Base-by-base conservation (phyloP, 1,140 invertebrate genomes). In the Latrodectus geometricus region DNA sequence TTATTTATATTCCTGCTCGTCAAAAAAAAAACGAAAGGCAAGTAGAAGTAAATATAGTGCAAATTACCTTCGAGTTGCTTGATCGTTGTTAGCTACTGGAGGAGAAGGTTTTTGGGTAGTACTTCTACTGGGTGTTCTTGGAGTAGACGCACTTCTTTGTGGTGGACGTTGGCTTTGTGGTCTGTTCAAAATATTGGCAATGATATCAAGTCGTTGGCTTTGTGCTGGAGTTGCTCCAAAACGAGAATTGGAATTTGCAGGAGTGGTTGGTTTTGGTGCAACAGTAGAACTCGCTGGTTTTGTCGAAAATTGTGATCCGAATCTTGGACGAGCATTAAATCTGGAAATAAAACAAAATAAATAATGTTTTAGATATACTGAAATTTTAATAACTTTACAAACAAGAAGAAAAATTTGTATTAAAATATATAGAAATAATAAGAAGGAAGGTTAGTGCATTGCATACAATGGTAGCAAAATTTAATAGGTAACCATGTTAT, bases 131-230 rank as follows among this genome's bases (percentile, higher is more conserved):
- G 20, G 49, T 9, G 50, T 56, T 9, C 52, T 77, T 0, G 83
- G 11, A 21, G 61, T 8, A 9, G 54, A 7, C 9, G 77, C 15
- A 20, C 49, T 35, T 15, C 83, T 77, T 35, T 12, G 9, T 8
- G 15, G 12, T 23, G 78, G 15, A 8, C 50, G 54, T 74, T 4
- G 77, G 56, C 68, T 68, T 0, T 76, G 77, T 15, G 85, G 52
- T 4, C 52, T 72, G 48, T 87, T 87, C 15, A 87, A 52, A 77
- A 87, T 87, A 23, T 66, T 66, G 14, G 85, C 85, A 0, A 80
- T 76, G 17, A 80, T 76, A 35, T 87, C 85, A 0, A 80, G n/a
- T 5, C 85, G 21, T n/a, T 87, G 84, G 12, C 76, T 86, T 15
- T 78, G 85, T 11, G 85, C 85, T 2, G 85, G 77, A 5, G 76